Conservation (phyloP, 1,140 invertebrate genomes). For the Listronotus bonariensis region DNA sequence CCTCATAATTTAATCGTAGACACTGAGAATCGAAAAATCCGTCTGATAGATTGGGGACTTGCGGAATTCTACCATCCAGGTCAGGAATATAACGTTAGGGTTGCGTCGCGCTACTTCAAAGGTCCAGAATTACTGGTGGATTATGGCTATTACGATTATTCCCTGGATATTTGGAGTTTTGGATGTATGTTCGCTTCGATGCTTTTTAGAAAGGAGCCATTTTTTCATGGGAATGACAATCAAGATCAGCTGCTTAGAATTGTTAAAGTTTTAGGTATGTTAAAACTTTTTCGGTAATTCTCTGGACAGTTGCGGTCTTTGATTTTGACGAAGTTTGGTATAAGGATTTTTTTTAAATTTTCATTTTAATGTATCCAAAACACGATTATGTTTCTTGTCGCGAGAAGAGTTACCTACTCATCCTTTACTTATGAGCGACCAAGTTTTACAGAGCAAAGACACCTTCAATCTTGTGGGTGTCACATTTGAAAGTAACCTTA, state of each 20-base stretch:
- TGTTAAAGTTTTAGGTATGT: slow-evolving; percentile 93
- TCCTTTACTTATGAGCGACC: no score
- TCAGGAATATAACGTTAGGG: slow-evolving; percentile 98
- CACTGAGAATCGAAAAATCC: slow-evolving; percentile 72
- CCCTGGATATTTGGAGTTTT: slow-evolving; percentile 99
- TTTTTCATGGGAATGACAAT: slow-evolving; percentile 99
- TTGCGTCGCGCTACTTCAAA: slow-evolving; percentile 98
- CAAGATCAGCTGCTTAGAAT: slow-evolving; percentile 99
- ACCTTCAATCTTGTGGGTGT: no score
- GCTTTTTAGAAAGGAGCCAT: slow-evolving; percentile 99
- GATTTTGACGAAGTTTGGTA: no score
- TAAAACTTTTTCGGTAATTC: no score
- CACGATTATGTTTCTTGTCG: no score
- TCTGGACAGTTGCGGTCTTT: no score
- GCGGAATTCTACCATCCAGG: slow-evolving; percentile 84
- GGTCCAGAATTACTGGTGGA: slow-evolving; percentile 98
- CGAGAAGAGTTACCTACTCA: no score
- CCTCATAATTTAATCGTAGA: slow-evolving; percentile 85
- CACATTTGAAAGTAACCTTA: no score
- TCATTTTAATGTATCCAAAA: no score
- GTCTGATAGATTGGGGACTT: slow-evolving; percentile 81
- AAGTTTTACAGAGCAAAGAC: no score
- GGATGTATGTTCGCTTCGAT: slow-evolving; percentile 99
- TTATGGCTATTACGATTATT: slow-evolving; percentile 99
- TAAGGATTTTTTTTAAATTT: no score